A percentile compares a stretch with the other conserved stretches of the same genome.
These are phyloP conservation scores for Actenoides lindsayi DNA, from an alignment of 2,113 vertebrate genomes.

Conservation along the genomic window DNA sequence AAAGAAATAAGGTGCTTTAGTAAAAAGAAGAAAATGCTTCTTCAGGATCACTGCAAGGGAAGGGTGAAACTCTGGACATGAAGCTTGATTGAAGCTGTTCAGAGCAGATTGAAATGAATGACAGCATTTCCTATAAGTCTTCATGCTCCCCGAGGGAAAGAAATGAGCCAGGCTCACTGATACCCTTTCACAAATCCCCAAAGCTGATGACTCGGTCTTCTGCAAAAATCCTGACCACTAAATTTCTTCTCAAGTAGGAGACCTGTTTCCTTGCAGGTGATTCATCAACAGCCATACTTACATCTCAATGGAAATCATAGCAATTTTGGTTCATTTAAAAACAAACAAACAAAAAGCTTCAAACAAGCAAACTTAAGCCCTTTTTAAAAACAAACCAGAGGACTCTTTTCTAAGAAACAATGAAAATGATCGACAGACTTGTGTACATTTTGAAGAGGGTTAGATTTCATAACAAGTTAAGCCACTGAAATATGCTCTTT, in stretches of 20 bases:
- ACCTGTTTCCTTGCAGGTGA: not conserved
- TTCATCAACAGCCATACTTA: not conserved
- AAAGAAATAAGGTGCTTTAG: not conserved
- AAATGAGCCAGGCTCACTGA: not conserved
- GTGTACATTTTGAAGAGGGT: not conserved
- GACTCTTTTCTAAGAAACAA: not conserved
- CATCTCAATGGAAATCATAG: not conserved
- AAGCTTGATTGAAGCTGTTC: not conserved
- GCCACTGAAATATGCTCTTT: not conserved
- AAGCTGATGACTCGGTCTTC: not conserved
- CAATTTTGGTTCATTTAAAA: not conserved
- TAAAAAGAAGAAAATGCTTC: not conserved
- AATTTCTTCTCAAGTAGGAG: not conserved
- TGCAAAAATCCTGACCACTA: not conserved
- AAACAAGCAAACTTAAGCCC: not conserved
- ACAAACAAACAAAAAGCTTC: not conserved
- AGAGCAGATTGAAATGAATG: not conserved
- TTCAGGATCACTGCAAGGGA: not conserved
- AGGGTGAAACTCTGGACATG: not conserved
- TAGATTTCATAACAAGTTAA: not conserved
- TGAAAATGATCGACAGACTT: not conserved
- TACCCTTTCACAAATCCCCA: not conserved
- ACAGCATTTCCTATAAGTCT: not conserved
- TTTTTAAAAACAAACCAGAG: not conserved
- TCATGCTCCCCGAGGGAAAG: accelerated